Evolutionary conservation across 1,140 invertebrate genomes (phyloP), one percentile per base, ranked within the genome.

Genomic region (Drosophila neocordata): DNA sequence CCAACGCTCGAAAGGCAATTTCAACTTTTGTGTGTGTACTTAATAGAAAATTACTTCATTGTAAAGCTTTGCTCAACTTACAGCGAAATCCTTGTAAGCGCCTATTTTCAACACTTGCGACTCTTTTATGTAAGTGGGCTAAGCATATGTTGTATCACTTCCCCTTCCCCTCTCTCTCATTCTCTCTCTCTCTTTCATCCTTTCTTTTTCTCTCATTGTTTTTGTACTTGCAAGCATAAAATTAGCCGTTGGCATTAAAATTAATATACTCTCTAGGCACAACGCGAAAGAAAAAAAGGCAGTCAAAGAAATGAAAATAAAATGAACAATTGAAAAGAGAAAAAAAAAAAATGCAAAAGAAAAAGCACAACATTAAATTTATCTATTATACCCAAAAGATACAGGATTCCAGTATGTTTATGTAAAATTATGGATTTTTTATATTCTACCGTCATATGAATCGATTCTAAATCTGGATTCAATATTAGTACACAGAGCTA

Each of bases 1-100:
- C 8, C 9, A 13, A 4, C 59, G 31, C 69, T 62, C 58, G 61
- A 76, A 76, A 77, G 82, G 75, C 82, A 88, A 87, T 87, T 87
- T 77, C 69, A 87, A 87, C 83, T 87, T 87, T 87, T 82, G 60
- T 64, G 64, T 64, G 64, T 77, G 66, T 85, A 85, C 79, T 74
- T 79, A 81, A 88, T 88, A 73, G 82, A 82, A 87, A 88, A 87
- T 81, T 74, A 79, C 83, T 87, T 82, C 85, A 79, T 82, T 78
- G 62, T 82, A 63, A 72, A 34, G 61, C 61, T 56, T 56, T 34
- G 61, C 51, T 27, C 60, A 51, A 66, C 41, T 37, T 13, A 53
- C 51, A 53, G 59, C 41, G 62, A 48, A 65, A 55, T 48, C 57
- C 69, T 61, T 70, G 35, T 65, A 77, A 69, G 66, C 75, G 79